These are phyloP conservation scores for Indri indri DNA, from an alignment of 2,113 vertebrate genomes.

Conservation along the genomic window DNA sequence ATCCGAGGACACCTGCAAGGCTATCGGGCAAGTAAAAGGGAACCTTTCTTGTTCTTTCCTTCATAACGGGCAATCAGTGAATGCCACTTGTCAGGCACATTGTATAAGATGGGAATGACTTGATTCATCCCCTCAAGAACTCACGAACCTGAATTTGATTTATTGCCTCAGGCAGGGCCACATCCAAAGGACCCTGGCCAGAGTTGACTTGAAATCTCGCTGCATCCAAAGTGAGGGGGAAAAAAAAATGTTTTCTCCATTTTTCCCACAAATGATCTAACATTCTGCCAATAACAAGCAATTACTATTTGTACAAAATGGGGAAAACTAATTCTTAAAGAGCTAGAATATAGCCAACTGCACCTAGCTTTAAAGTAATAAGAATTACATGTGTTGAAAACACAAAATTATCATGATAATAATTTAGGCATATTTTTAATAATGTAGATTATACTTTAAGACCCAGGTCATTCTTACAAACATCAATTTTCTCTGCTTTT, in stretches of 20 bases:
- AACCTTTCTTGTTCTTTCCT: not conserved
- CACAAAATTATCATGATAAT: not conserved
- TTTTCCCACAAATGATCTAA: not conserved
- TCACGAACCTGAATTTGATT: not conserved
- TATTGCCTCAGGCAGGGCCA: not conserved
- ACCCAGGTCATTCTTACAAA: not conserved
- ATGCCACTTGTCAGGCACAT: not conserved
- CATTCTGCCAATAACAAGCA: not conserved
- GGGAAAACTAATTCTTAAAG: not conserved
- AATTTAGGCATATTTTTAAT: not conserved
- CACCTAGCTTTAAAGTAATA: not conserved
- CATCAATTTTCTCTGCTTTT: not conserved
- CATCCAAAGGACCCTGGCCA: not conserved
- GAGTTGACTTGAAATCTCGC: not conserved
- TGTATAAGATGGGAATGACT: not conserved
- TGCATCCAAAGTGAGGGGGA: not conserved
- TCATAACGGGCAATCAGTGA: not conserved
- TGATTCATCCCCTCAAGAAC: not conserved
- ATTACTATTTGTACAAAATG: not conserved
- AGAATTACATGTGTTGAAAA: not conserved
- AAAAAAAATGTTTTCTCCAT: not conserved
- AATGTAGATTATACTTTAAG: not conserved
- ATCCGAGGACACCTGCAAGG: constrained; percentile 94
- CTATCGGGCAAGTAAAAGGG: constrained; percentile 88
- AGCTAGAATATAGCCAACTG: not conserved